Conservation (phyloP, 1,140 invertebrate species). For the Trinorchestia longiramus region DNA sequence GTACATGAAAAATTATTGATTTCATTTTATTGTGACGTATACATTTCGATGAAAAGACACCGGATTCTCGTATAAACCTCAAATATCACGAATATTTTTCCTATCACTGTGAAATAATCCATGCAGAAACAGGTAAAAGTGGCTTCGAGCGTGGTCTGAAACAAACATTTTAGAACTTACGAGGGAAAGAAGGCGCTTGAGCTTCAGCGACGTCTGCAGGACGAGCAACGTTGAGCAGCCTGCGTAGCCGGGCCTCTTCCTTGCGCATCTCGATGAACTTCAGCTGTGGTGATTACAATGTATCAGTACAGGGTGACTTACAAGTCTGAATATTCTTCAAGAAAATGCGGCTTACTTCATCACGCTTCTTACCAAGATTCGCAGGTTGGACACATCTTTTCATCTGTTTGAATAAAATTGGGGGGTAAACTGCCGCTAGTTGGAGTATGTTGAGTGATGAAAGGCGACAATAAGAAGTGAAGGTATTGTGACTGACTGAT, state of each 20-base stretch:
- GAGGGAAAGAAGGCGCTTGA: background rate
- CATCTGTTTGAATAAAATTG: background rate
- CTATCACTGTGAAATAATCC: too few species aligned
- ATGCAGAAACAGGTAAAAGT: too few species aligned
- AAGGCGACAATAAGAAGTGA: background rate
- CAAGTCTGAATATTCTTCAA: background rate
- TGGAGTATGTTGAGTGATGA: background rate
- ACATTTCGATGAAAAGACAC: too few species aligned
- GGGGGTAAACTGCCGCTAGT: background rate
- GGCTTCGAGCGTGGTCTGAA: background rate
- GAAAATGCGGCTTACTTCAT: background rate
- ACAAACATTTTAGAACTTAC: background rate
- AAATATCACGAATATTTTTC: too few species aligned
- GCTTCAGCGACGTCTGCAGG: constrained; percentile 77
- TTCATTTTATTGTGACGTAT: too few species aligned
- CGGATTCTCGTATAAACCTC: too few species aligned
- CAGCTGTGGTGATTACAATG: constrained; percentile 69
- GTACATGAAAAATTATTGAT: too few species aligned
- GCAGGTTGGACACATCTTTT: background rate
- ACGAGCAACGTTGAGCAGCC: constrained; percentile 83
- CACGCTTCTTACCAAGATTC: background rate
- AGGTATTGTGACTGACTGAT: background rate
- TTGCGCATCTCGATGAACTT: constrained; percentile 78
- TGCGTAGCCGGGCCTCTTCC: constrained; percentile 79
- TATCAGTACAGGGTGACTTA: background rate